Percentiles rank a stretch among this genome's conserved stretches.
Evolutionary conservation across 2,888 invertebrate species (phyloP).

Genomic region (Timandra comae): DNA sequence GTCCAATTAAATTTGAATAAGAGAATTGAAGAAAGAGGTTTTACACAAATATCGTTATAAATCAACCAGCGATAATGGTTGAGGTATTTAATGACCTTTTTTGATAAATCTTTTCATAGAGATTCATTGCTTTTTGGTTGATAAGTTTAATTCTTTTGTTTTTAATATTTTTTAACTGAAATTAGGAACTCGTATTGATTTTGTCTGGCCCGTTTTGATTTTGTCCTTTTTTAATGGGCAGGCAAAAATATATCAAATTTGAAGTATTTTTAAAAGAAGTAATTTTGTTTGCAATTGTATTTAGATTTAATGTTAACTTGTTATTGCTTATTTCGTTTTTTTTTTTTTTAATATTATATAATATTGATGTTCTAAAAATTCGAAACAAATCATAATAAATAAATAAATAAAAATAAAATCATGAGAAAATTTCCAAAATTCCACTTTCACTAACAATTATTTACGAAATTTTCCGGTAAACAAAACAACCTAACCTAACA

Average conservation of each 20-base stretch:
- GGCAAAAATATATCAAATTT: too few relatives aligned
- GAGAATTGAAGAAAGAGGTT: conserved; percentile 72
- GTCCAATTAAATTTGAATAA: conserved; percentile 66
- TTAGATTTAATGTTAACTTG: too few relatives aligned
- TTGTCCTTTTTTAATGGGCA: too few relatives aligned
- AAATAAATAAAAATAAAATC: too few relatives aligned
- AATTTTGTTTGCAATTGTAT: too few relatives aligned
- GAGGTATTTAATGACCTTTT: conserved; percentile 39
- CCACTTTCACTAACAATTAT: neutral
- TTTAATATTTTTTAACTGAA: too few relatives aligned
- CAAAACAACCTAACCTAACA: neutral
- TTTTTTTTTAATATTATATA: neutral
- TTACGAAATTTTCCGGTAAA: too few relatives aligned
- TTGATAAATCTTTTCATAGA: conserved; percentile 32
- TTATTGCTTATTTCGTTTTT: neutral
- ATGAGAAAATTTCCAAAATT: too few relatives aligned
- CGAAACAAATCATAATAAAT: conserved; percentile 2
- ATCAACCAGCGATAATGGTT: conserved; percentile 63
- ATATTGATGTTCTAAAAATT: conserved; percentile 11
- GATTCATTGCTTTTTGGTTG: conserved; percentile 21
- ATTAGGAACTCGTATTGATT: too few relatives aligned
- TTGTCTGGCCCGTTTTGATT: too few relatives aligned
- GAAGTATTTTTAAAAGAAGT: too few relatives aligned
- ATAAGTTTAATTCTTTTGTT: too few relatives aligned
- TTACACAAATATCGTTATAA: conserved; percentile 57